These are phyloP conservation scores for Dione juno DNA, from an alignment of 2,888 invertebrate species.

Conservation along the genomic window DNA sequence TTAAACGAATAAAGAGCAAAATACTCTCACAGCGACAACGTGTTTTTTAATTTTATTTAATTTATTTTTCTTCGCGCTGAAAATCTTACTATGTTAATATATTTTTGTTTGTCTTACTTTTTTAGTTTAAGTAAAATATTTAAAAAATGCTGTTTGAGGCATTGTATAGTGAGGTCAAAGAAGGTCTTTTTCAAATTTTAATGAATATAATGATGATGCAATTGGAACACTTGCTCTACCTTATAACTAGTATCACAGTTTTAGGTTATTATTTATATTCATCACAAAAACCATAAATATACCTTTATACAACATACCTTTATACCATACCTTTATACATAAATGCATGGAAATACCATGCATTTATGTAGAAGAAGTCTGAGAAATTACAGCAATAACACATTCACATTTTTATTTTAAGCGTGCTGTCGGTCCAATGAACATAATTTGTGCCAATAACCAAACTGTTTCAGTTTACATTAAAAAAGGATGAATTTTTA, in stretches of 20 bases:
- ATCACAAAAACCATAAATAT: too few relatives aligned
- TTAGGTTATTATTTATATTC: too few relatives aligned
- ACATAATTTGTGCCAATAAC: too few relatives aligned
- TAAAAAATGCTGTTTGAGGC: background rate
- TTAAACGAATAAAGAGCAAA: slow-evolving; percentile 14
- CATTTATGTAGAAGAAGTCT: too few relatives aligned
- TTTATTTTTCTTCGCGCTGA: slow-evolving; percentile 4
- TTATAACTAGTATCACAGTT: background rate
- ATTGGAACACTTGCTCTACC: background rate
- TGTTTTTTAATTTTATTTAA: slow-evolving; percentile 17
- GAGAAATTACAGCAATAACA: too few relatives aligned
- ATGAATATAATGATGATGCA: background rate
- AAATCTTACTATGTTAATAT: background rate
- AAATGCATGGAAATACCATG: too few relatives aligned
- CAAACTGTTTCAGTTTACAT: too few relatives aligned
- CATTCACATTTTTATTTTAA: too few relatives aligned
- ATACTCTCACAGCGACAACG: background rate
- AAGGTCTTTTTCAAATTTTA: background rate
- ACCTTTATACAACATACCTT: too few relatives aligned
- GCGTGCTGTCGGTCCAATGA: too few relatives aligned
- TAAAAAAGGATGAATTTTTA: too few relatives aligned
- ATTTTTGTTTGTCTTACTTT: slow-evolving; percentile 6
- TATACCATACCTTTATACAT: too few relatives aligned
- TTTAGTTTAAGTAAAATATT: background rate
- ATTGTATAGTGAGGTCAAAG: background rate